Base-by-base conservation (phyloP, 1,140 invertebrate genomes). In the Sycophaga agraensis region DNA sequence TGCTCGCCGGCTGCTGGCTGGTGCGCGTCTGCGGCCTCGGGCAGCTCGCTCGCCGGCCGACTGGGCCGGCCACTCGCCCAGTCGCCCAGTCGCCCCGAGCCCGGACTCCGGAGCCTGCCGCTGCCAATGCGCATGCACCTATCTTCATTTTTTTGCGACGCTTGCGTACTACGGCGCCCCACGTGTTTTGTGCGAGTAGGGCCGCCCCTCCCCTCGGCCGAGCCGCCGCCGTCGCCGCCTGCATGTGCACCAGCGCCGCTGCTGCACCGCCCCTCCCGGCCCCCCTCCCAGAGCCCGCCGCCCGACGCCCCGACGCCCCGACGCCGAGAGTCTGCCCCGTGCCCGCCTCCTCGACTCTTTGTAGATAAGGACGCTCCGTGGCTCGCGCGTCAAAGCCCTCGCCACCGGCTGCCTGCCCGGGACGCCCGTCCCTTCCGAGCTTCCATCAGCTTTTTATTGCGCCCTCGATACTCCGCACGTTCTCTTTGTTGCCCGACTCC, bases 121-220 rank as follows among this genome's bases (percentile, higher is more conserved):
- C 5, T 16, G 40, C 31, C 55, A 57, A 39, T 39, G 55, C 55
- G 55, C 55, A 57, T 57, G 55, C 55, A 57, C 55, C 31, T 22
- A 26, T 48, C 21, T 45, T 35, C 3, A 53, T 45, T 60, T 60
- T 59, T 60, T 60, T 51, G 58, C 58, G 28, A 60, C 58, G 58
- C 58, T 60, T 60, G 58, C 58, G 58, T 60, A 60, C 58, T 60
- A 60, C 49, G 49, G 17, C 48, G 35, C 58, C 58, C 58, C 58
- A 60, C 58, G 58, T 60, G 58, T 53, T 60, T 60, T 60, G 45
- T 51, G 37, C 56, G 34, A 19, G 42, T 14, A 37, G 21, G 1
- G 31, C 16, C 12, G 7, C 22, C 9, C 37, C 17, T 37, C 28
- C 22, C 17, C 46, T 34, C 28, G 9, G 17, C 19, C 40, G 40